These are phyloP conservation scores for Cydia strobilella DNA, from an alignment of 1,140 invertebrate species.

Conservation along the genomic window DNA sequence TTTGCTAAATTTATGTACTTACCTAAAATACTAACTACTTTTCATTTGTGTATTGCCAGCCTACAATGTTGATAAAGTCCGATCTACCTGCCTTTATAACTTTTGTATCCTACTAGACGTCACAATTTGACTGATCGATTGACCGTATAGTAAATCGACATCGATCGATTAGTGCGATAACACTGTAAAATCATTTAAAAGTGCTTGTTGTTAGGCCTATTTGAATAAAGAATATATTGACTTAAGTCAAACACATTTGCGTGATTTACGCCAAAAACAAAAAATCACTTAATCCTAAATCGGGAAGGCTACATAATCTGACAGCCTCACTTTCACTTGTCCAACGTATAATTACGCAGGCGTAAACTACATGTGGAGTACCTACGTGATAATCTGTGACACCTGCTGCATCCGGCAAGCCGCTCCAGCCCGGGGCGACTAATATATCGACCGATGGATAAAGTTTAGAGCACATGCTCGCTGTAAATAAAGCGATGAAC, in stretches of 20 bases:
- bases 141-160: not conserved
- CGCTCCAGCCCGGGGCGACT: not conserved
- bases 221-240: no score
- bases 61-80: not conserved
- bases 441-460: slow-evolving; percentile 17
- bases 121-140: not conserved
- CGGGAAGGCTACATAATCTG: slow-evolving; percentile 34
- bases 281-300: slow-evolving; percentile 36
- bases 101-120: not conserved
- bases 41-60: no score
- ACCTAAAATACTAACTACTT: no score
- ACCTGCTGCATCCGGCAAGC: slow-evolving; percentile 43
- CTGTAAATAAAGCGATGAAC: not conserved
- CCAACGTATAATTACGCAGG: slow-evolving; percentile 55
- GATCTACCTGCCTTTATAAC: not conserved
- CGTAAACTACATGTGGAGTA: slow-evolving; percentile 39
- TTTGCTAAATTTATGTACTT: no score
- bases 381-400: slow-evolving; percentile 56
- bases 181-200: no score
- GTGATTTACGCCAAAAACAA: not conserved
- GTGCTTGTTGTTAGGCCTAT: no score
- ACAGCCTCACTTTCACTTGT: slow-evolving; percentile 56
- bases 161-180: no score
- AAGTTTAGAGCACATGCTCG: slow-evolving; percentile 11
- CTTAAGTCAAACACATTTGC: not conserved